Conservation (phyloP, 2,113 vertebrate genomes). For the Picathartes gymnocephalus region DNA sequence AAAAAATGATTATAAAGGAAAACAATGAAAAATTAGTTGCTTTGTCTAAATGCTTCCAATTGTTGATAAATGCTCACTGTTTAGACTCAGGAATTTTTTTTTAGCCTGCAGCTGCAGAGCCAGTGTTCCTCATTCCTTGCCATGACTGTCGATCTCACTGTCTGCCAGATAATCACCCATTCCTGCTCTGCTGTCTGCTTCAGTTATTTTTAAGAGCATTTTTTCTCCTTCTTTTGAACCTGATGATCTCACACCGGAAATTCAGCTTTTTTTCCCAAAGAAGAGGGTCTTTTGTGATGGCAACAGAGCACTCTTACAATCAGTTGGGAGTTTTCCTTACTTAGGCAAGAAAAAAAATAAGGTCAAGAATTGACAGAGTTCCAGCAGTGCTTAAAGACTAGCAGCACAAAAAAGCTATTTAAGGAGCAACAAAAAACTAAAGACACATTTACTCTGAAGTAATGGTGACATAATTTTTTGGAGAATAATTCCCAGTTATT, state of each 20-base stretch:
- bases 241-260: slow-evolving; percentile 86
- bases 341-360: slow-evolving; percentile 68
- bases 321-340: slow-evolving; percentile 73
- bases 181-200: slow-evolving; percentile 73
- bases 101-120: slow-evolving; percentile 66
- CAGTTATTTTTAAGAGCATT: slow-evolving; percentile 38
- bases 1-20: not conserved
- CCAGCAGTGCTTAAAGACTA: slow-evolving; percentile 71
- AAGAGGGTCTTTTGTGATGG: slow-evolving; percentile 82
- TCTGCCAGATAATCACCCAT: slow-evolving; percentile 71
- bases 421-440: slow-evolving; percentile 72
- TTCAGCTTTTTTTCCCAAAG: slow-evolving; percentile 74
- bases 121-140: slow-evolving; percentile 62
- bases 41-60: slow-evolving; percentile 66
- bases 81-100: slow-evolving; percentile 48
- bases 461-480: slow-evolving; percentile 77
- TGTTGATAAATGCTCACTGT: slow-evolving; percentile 66
- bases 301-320: slow-evolving; percentile 82
- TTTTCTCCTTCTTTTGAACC: slow-evolving; percentile 77
- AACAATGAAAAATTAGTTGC: slow-evolving; percentile 63
- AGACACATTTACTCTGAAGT: slow-evolving; percentile 77
- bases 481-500: slow-evolving; percentile 72
- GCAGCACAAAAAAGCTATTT: slow-evolving; percentile 69
- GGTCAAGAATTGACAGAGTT: slow-evolving; percentile 68
- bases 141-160: slow-evolving; percentile 75